Evolutionary conservation across 2,888 invertebrate species (phyloP), one percentile per base, ranked within the genome.

Genomic region (Melangyna quadrimaculata): DNA sequence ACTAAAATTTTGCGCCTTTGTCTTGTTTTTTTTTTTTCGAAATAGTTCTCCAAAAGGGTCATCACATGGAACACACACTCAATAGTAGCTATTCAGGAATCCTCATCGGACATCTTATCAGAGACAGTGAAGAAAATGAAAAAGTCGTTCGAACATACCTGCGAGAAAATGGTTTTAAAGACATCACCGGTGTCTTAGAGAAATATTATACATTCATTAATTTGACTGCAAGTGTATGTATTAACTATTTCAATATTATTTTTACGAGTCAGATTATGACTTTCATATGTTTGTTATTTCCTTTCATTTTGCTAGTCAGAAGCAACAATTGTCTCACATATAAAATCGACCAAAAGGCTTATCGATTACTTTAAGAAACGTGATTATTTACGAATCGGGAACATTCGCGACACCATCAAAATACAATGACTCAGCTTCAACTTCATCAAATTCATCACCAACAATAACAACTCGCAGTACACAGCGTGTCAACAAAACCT

Each of bases 31-130:
- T 17, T 40, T 10, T 10, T 10, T 22, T 24, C 2, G 40, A 12
- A 43, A 35, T 92, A 98, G 98, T 98, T 92, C 93, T 99, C 84
- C 97, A 98, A 91, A 98, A 98, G 91, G 98, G 99, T 55, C 96
- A 97, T 87, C 98, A 99, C 92, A 99, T 99, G 99, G 99, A 99
- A 93, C 98, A 98, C 93, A 98, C 98, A 87, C 95, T 99, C 92
- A 95, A 99, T 89, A 97, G 98, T 88, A 98, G 99, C 57, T 98
- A 99, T 92, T 95, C 97, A 74, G 97, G 97, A 72, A 95, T 99
- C 88, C 93, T 98, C 87, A 93, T 98, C 87, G 98, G 98, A 5
- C 97, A 98, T 92, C 93, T 97, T 89, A 96, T 98, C 84, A 96
- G 96, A 93, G 96, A 96, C 89, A 96, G 94, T 87, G 92, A 95